These are phyloP conservation scores for Aselliscus stoliczkanus DNA, from an alignment of 2,797 vertebrate genomes.

Conservation along the genomic window DNA sequence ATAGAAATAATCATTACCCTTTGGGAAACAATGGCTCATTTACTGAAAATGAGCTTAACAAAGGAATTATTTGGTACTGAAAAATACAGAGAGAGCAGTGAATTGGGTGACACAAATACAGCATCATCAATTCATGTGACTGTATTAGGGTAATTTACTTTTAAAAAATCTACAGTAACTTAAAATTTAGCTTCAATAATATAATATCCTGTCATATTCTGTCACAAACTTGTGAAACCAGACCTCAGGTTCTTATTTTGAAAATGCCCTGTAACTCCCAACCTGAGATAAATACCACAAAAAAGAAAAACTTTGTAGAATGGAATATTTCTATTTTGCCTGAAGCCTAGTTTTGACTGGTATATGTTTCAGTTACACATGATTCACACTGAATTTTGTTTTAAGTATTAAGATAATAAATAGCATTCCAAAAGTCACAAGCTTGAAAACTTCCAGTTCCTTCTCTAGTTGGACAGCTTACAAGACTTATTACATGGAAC, in stretches of 20 bases:
- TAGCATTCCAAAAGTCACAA: constrained; percentile 63
- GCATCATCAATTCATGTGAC: constrained; percentile 41
- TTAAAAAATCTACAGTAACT: constrained; percentile 1
- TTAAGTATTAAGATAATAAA: constrained; percentile 63
- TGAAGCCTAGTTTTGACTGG: constrained; percentile 67
- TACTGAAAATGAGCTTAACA: constrained; percentile 58
- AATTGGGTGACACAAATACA: constrained; percentile 53
- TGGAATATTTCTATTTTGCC: constrained; percentile 40
- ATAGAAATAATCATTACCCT: constrained; percentile 58
- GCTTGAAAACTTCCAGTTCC: constrained; percentile 50
- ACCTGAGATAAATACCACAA: constrained; percentile 42
- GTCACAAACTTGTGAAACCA: constrained; percentile 52
- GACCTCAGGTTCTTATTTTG: constrained; percentile 61
- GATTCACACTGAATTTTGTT: constrained; percentile 65
- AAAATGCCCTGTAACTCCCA: constrained; percentile 59
- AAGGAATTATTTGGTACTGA: constrained; percentile 59
- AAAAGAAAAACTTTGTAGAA: constrained; percentile 14
- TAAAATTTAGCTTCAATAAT: constrained; percentile 57
- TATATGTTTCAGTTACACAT: constrained; percentile 57
- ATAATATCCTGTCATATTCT: constrained; percentile 44
- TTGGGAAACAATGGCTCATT: constrained; percentile 66
- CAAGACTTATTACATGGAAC: constrained; percentile 52
- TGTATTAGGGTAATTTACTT: constrained; percentile 31
- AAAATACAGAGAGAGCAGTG: constrained; percentile 41
- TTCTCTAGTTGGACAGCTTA: constrained; percentile 45